Evolutionary conservation across 2,888 invertebrate genomes (phyloP).

Genomic region (Netelia virgata): DNA sequence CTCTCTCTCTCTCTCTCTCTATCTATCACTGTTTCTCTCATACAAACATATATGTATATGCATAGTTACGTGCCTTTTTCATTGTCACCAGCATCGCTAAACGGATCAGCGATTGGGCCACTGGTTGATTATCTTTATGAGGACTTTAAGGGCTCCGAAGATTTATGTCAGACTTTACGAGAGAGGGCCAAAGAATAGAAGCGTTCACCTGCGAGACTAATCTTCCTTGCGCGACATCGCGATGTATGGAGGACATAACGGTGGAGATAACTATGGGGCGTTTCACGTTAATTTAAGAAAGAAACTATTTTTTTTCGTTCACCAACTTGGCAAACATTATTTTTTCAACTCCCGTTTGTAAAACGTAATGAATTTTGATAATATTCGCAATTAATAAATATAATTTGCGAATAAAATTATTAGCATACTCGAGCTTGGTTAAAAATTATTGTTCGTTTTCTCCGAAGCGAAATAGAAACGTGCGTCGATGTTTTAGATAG

Average conservation of each 20-base stretch:
- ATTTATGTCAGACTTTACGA: slow-evolving; percentile 62
- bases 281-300: neutral
- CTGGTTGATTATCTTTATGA: slow-evolving; percentile 77
- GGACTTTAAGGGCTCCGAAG: slow-evolving; percentile 73
- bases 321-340: no score
- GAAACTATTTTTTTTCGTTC: no score
- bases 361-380: no score
- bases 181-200: slow-evolving; percentile 15
- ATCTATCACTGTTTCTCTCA: neutral
- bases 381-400: no score
- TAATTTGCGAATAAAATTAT: no score
- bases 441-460: no score
- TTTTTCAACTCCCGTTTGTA: no score
- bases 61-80: slow-evolving; percentile 50
- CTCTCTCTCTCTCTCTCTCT: slow-evolving; percentile 14
- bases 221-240: slow-evolving; percentile 21
- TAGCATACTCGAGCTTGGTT: no score
- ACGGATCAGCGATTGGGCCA: slow-evolving; percentile 78
- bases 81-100: slow-evolving; percentile 75
- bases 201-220: slow-evolving; percentile 34
- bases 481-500: no score
- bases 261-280: neutral
- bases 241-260: slow-evolving; percentile 20
- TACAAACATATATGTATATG: slow-evolving; percentile 7
- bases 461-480: no score